Conservation (phyloP, 2,113 vertebrate genomes). For the Bostrychus sinensis region DNA sequence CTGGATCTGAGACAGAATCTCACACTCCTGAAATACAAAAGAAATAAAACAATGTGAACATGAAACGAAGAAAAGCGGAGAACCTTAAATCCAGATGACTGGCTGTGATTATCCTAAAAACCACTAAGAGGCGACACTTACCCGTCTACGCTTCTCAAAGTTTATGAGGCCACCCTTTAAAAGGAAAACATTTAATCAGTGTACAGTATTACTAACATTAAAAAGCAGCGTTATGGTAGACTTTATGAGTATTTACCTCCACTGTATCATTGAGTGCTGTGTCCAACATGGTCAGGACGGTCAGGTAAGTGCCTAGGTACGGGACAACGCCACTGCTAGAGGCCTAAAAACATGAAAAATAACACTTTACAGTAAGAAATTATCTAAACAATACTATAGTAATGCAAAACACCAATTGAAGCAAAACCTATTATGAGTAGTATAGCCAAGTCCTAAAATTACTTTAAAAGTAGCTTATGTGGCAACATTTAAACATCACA, state of each 20-base stretch:
- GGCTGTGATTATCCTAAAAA: neutral
- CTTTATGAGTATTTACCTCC: slow-evolving; percentile 73
- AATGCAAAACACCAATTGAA: too few relatives aligned
- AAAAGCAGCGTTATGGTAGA: neutral
- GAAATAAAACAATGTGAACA: neutral
- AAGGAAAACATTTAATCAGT: slow-evolving; percentile 3
- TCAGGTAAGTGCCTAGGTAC: slow-evolving; percentile 90
- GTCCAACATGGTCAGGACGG: slow-evolving; percentile 89
- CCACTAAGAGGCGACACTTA: slow-evolving; percentile 71
- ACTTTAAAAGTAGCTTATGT: neutral
- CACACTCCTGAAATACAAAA: slow-evolving; percentile 81
- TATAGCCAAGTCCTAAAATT: neutral
- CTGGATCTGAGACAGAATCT: slow-evolving; percentile 84
- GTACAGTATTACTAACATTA: neutral
- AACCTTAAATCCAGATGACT: too few relatives aligned
- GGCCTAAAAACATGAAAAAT: slow-evolving; percentile 45
- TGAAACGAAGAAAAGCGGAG: too few relatives aligned
- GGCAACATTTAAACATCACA: neutral
- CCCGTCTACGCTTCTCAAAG: slow-evolving; percentile 90
- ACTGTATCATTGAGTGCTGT: slow-evolving; percentile 85
- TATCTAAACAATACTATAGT: neutral
- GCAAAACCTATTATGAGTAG: too few relatives aligned
- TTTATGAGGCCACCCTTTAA: slow-evolving; percentile 86
- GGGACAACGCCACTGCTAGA: slow-evolving; percentile 79
- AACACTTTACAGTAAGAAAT: neutral